A percentile compares a stretch with the other conserved stretches of the same genome.
Conservation (phyloP, 2,888 invertebrate genomes). For the Cabera pusaria region DNA sequence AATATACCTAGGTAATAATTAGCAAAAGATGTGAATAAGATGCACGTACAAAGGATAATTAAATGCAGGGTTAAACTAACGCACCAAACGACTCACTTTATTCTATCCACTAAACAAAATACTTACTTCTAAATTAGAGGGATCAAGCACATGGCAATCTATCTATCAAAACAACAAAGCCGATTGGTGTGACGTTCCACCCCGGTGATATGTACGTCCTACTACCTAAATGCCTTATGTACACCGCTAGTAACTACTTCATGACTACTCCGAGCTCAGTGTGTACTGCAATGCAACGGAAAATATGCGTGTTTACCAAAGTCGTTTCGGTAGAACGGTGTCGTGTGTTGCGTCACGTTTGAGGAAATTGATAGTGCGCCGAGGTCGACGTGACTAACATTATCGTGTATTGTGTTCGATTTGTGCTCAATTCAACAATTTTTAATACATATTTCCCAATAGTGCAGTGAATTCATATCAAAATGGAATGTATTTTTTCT, state of each 20-base stretch:
- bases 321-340: conserved; percentile 83
- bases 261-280: conserved; percentile 84
- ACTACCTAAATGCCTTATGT: conserved; percentile 84
- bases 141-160: conserved; percentile 79
- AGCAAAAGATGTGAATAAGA: too few species aligned
- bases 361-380: conserved; percentile 82
- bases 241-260: conserved; percentile 83
- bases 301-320: conserved; percentile 84
- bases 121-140: conserved; percentile 60
- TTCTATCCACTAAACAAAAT: conserved; percentile 38
- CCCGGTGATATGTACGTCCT: conserved; percentile 83
- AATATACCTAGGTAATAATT: too few species aligned
- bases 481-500: conserved; percentile 65
- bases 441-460: conserved; percentile 48
- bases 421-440: conserved; percentile 50
- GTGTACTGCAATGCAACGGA: conserved; percentile 84
- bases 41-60: too few species aligned
- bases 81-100: conserved; percentile 4
- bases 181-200: conserved; percentile 83
- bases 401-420: conserved; percentile 69
- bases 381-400: conserved; percentile 81
- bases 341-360: conserved; percentile 82
- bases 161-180: conserved; percentile 82
- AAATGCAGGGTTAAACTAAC: conserved; percentile 6
- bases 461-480: conserved; percentile 57